These are phyloP conservation scores for Endomychus coccineus DNA, from an alignment of 2,888 invertebrate genomes.

Conservation along the genomic window DNA sequence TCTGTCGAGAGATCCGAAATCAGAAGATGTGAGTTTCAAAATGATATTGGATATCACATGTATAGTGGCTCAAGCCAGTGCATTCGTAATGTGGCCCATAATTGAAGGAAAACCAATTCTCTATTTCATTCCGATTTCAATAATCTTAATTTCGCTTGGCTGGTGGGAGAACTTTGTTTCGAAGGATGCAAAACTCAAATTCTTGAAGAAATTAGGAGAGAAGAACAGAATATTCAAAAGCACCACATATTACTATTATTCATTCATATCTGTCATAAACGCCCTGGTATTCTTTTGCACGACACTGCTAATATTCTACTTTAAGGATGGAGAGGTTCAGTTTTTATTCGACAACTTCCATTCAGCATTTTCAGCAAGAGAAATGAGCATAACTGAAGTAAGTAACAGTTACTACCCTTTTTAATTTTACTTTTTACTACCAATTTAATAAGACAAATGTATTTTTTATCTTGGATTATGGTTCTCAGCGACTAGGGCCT, in stretches of 20 bases:
- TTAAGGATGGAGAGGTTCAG: constrained; percentile 43
- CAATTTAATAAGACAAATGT: too few species aligned
- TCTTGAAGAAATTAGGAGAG: constrained; percentile 39
- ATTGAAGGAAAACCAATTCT: constrained; percentile 45
- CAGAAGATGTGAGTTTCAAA: constrained; percentile 20
- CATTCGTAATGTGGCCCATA: constrained; percentile 63
- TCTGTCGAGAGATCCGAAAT: constrained; percentile 51
- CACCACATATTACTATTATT: constrained; percentile 63
- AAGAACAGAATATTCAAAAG: constrained; percentile 33
- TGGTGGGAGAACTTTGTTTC: constrained; percentile 82
- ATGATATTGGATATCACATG: constrained; percentile 53
- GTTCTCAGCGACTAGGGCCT: too few species aligned
- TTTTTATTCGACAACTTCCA: constrained; percentile 47
- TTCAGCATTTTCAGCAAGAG: constrained; percentile 48
- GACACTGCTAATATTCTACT: constrained; percentile 49
- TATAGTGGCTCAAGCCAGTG: constrained; percentile 56
- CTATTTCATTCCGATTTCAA: constrained; percentile 58
- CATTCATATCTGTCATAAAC: constrained; percentile 69
- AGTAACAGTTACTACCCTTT: too few species aligned
- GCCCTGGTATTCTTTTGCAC: constrained; percentile 61
- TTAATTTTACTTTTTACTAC: too few species aligned
- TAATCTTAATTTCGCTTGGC: constrained; percentile 62
- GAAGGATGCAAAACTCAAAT: constrained; percentile 33
- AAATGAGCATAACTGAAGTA: constrained; percentile 51
- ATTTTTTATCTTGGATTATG: too few species aligned